Conservation (phyloP, 2,888 invertebrate genomes). For the Trichogramma evanescens region DNA sequence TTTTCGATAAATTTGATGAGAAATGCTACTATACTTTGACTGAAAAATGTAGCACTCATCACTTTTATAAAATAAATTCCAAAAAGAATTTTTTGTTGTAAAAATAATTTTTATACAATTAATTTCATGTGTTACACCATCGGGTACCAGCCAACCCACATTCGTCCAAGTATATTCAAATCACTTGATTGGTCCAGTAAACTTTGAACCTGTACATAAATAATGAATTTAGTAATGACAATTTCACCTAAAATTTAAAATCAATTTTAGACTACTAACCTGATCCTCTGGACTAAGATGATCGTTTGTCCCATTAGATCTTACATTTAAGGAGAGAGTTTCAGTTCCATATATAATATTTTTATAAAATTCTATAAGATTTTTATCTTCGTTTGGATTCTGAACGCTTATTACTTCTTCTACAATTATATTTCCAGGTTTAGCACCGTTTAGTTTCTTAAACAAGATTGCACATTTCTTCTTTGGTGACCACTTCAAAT, state of each 20-base stretch:
- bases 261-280: conserved; percentile 28
- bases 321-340: conserved; percentile 34
- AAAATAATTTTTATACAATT: not conserved
- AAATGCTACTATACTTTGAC: too few species aligned
- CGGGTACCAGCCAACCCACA: conserved; percentile 58
- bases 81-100: too few species aligned
- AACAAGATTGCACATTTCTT: conserved; percentile 50
- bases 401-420: conserved; percentile 48
- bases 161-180: conserved; percentile 58
- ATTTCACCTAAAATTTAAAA: conserved; percentile 2
- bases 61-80: too few species aligned
- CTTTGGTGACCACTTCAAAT: conserved; percentile 51
- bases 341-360: conserved; percentile 36
- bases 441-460: conserved; percentile 57
- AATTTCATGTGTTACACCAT: conserved; percentile 32
- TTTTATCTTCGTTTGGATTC: conserved; percentile 18
- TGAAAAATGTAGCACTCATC: too few species aligned
- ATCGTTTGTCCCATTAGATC: conserved; percentile 35
- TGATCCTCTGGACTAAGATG: conserved; percentile 51
- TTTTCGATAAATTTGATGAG: too few species aligned
- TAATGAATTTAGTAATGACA: not conserved
- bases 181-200: conserved; percentile 66
- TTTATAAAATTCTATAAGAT: conserved; percentile 27
- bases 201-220: conserved; percentile 51
- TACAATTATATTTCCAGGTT: conserved; percentile 54